Evolutionary conservation across 2,888 invertebrate genomes (phyloP).

Genomic region (Cinara cedri): DNA sequence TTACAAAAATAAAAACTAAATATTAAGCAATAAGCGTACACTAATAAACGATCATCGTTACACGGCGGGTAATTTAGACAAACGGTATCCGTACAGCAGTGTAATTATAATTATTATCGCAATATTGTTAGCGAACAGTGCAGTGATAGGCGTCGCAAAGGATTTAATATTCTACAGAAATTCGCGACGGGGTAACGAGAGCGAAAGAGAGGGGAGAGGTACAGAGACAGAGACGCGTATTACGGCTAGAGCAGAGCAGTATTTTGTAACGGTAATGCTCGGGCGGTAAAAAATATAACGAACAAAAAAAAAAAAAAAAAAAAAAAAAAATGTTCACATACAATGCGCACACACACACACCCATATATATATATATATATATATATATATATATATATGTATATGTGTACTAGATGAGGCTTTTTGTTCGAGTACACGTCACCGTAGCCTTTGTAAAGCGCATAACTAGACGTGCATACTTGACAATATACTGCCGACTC

Average conservation of each 20-base stretch:
- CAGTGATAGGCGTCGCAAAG: too few relatives aligned
- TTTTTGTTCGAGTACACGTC: constrained; percentile 40
- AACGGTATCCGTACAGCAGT: too few relatives aligned
- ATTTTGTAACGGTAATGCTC: constrained; percentile 3
- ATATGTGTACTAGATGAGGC: constrained; percentile 25
- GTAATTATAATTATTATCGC: too few relatives aligned
- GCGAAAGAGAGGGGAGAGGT: neutral
- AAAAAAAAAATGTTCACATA: neutral
- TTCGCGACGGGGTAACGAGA: constrained; percentile 28
- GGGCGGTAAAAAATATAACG: neutral
- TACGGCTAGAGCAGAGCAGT: neutral
- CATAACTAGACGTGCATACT: constrained; percentile 52
- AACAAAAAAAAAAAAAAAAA: neutral
- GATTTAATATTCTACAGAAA: too few relatives aligned
- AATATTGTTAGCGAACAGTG: too few relatives aligned
- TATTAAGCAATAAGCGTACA: too few relatives aligned
- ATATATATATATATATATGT: neutral
- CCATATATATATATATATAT: neutral
- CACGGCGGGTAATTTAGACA: too few relatives aligned
- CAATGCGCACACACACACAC: neutral
- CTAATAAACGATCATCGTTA: too few relatives aligned
- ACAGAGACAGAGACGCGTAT: too few relatives aligned
- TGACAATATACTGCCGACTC: constrained; percentile 46
- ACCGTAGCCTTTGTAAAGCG: constrained; percentile 42
- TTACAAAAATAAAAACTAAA: too few relatives aligned